These are phyloP conservation scores for Morinoia aosen DNA, from an alignment of 2,888 invertebrate species.

Conservation along the genomic window DNA sequence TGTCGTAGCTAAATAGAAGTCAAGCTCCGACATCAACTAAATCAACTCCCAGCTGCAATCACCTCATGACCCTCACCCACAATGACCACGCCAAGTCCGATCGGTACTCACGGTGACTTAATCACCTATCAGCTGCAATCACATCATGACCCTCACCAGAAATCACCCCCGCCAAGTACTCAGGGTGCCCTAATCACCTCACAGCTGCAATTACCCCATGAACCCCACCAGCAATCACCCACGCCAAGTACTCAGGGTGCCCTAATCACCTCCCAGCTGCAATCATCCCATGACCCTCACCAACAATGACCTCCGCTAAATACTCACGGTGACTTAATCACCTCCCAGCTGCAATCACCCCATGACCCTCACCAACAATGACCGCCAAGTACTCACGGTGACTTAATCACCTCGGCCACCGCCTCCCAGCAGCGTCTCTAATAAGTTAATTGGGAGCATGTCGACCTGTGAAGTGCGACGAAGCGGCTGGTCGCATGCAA, in stretches of 20 bases:
- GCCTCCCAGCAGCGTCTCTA: not conserved
- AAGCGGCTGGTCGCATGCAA: slow-evolving; percentile 5
- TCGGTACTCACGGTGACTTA: too few relatives aligned
- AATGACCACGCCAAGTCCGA: not conserved
- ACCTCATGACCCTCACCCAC: not conserved
- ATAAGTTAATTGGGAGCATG: not conserved
- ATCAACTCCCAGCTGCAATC: not conserved
- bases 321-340: too few relatives aligned
- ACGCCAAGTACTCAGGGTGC: too few relatives aligned
- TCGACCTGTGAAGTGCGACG: not conserved
- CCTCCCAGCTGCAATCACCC: not conserved
- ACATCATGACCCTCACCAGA: too few relatives aligned
- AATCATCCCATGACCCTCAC: not conserved
- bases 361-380: not conserved
- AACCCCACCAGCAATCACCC: too few relatives aligned
- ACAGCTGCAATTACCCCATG: too few relatives aligned
- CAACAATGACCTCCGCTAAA: not conserved
- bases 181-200: too few relatives aligned
- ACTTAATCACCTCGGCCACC: not conserved
- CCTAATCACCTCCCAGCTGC: too few relatives aligned
- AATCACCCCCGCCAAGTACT: too few relatives aligned
- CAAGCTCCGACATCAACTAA: too few relatives aligned
- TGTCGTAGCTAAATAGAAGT: too few relatives aligned
- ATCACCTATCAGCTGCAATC: too few relatives aligned
- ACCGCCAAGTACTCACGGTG: not conserved